A percentile compares a stretch with the other conserved stretches of the same genome.
These are phyloP conservation scores for Norana najaformis DNA, from an alignment of 2,888 invertebrate genomes.

Conservation along the genomic window DNA sequence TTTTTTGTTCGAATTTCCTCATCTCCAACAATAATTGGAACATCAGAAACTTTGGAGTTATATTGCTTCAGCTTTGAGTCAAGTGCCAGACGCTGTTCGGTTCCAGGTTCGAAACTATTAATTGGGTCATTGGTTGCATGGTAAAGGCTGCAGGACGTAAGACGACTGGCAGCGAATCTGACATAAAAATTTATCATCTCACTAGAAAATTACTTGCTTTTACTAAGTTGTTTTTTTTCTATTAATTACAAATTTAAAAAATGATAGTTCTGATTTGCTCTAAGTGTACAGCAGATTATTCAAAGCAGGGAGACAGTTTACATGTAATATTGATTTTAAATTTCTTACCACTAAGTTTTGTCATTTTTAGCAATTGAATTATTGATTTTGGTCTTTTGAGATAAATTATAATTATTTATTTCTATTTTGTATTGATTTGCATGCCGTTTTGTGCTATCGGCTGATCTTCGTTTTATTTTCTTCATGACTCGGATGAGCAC, in stretches of 20 bases:
- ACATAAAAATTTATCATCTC: neutral
- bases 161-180: neutral
- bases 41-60: slow-evolving; percentile 74
- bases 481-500: no score
- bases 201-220: neutral
- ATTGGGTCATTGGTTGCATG: slow-evolving; percentile 14
- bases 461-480: no score
- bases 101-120: slow-evolving; percentile 62
- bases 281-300: neutral
- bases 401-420: no score
- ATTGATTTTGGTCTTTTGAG: no score
- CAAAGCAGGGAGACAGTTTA: no score
- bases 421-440: no score
- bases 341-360: no score
- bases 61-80: slow-evolving; percentile 73
- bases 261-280: neutral
- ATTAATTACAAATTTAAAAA: neutral
- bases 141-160: neutral
- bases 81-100: slow-evolving; percentile 77
- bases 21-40: slow-evolving; percentile 95
- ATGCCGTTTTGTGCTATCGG: no score
- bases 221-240: no score
- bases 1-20: slow-evolving; percentile 78
- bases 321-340: no score
- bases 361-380: no score